phyloP scores from a whole-genome alignment of 2,113 vertebrate species.

The Axis porcinus region DNA sequence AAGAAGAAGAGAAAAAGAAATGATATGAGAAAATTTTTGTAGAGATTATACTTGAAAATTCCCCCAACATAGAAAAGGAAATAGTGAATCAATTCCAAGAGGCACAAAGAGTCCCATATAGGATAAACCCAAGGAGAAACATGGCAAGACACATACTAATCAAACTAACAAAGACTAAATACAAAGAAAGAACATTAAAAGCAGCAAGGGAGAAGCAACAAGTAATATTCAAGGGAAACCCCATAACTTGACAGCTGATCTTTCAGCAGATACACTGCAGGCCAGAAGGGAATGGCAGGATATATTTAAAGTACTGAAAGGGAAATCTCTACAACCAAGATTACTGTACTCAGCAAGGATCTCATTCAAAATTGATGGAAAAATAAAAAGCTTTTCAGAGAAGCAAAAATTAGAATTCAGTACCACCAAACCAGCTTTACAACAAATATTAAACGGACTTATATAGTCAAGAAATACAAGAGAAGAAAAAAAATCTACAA shows the following conservation, averaged over 20 bases:
- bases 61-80: neutral
- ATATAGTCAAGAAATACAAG: neutral
- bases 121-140: neutral
- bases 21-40: neutral
- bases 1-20: neutral
- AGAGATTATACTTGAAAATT: neutral
- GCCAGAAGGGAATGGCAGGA: neutral
- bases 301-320: neutral
- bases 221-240: neutral
- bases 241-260: neutral
- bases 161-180: neutral
- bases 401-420: neutral
- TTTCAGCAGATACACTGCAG: neutral
- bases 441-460: neutral
- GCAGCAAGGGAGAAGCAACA: neutral
- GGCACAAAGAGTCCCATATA: neutral
- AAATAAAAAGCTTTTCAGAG: neutral
- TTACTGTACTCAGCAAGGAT: neutral
- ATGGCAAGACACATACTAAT: neutral
- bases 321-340: neutral
- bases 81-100: neutral
- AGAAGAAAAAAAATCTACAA: neutral
- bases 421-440: neutral
- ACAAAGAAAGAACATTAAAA: neutral
- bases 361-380: neutral